Conservation (phyloP, 2,113 vertebrate species). For the Gallinago paraguaiae region DNA sequence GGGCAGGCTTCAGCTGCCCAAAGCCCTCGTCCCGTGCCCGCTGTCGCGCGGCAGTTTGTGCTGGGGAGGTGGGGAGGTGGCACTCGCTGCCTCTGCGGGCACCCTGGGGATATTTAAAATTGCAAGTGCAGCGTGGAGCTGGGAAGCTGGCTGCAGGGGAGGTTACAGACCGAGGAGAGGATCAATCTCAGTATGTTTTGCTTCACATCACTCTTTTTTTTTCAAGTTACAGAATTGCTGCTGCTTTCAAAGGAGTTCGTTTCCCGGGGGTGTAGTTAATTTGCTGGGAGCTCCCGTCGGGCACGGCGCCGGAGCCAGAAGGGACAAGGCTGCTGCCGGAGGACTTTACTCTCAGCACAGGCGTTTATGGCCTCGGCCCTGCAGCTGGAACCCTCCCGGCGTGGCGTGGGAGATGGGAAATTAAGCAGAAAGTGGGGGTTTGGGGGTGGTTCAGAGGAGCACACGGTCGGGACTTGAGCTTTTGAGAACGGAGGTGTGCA, state of each 20-base stretch:
- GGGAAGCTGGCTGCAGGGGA: neutral
- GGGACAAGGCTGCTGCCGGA: neutral
- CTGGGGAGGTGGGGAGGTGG: neutral
- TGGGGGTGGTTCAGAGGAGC: neutral
- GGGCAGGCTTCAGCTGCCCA: neutral
- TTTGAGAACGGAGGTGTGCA: neutral
- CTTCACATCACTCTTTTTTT: neutral
- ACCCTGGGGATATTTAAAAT: neutral
- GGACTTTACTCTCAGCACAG: neutral
- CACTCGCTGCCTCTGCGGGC: neutral
- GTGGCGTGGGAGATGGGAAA: fast-evolving
- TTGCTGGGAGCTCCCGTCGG: neutral
- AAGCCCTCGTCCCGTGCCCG: neutral
- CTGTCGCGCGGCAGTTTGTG: neutral
- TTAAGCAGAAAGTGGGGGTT: fast-evolving
- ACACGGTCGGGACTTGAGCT: fast-evolving
- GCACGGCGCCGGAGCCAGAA: fast-evolving
- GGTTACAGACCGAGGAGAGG: neutral
- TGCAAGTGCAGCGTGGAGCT: neutral
- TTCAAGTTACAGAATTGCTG: neutral
- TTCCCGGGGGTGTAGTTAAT: neutral
- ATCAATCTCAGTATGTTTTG: neutral
- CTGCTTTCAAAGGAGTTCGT: neutral
- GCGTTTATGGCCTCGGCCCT: neutral
- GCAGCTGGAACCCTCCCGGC: fast-evolving